A percentile compares a stretch with the other conserved stretches of the same genome.
Evolutionary conservation across 2,113 vertebrate genomes (phyloP).

Genomic region (Burhinus bistriatus): DNA sequence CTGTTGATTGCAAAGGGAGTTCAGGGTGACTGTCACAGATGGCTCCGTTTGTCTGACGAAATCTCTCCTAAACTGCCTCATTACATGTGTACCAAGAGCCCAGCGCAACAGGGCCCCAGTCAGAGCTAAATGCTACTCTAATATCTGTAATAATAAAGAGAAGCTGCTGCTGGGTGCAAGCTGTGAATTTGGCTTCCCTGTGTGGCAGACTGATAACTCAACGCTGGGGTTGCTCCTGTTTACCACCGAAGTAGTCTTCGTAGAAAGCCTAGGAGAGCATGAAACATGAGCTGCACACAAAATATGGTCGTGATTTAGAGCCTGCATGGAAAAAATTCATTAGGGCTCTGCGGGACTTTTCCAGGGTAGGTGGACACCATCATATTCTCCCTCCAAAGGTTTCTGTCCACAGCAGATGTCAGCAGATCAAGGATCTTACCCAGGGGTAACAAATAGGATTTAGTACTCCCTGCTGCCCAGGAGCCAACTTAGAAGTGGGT

Average conservation of each 20-base stretch:
- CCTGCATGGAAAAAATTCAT: neutral
- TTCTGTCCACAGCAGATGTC: neutral
- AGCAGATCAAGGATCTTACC: neutral
- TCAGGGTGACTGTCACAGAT: neutral
- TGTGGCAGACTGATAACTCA: neutral
- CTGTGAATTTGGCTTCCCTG: neutral
- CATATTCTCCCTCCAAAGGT: neutral
- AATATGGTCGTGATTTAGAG: rapidly evolving
- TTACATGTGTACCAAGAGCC: neutral
- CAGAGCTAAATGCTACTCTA: neutral
- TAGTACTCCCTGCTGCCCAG: neutral
- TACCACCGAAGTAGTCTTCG: neutral
- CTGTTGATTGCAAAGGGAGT: neutral
- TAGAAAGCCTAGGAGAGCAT: neutral
- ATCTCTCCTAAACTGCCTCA: neutral
- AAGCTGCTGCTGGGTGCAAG: neutral
- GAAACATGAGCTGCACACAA: no score
- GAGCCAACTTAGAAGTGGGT: rapidly evolving
- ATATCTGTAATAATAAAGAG: neutral
- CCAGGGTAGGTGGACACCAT: neutral
- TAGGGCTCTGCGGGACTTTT: neutral
- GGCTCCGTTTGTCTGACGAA: neutral
- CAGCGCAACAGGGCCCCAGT: neutral
- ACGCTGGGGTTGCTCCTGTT: neutral
- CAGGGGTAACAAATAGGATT: neutral